Evolutionary conservation across 2,113 vertebrate genomes (phyloP), one percentile per base, ranked within the genome.

Genomic region (Ahaetulla prasina): DNA sequence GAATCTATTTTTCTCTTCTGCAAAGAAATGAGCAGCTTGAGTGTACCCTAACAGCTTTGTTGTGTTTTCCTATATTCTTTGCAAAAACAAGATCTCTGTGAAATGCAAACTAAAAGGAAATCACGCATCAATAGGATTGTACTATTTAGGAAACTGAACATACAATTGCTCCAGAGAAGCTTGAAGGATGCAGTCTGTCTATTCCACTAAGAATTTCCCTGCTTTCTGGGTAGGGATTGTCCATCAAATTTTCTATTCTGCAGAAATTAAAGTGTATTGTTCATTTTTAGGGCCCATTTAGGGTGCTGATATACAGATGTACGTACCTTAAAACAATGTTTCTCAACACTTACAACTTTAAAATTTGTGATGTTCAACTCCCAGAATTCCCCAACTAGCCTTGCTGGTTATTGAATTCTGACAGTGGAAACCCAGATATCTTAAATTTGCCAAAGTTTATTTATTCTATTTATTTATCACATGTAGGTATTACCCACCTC

Each of bases 1-100:
- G 23, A 88, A n/a, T 74, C 49, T 43, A 9, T 87, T 43, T 74
- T 45, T 80, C 25, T 52, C 16, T 74, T 88, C 49, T 22, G 16
- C 39, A 45, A 39, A 25, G 49, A 80, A 92, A 80, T 74, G 86
- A 92, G 60, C 91, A 92, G 91, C 91, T 92, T 92, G 86, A 92
- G 57, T 92, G 91, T 88, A 55, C 53, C 12, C 91, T 88, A 60
- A 92, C 91, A 92, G 86, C 35, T 92, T 88, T 92, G 91, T 74
- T 92, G 35, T 80, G 86, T 88, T 92, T 92, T 74, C 57, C 49
- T 74, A 53, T 43, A 50, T 88, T 88, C 49, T 74, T 88, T 80
- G 60, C 47, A 68, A 88, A 92, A 88, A 92, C 57, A 74, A 68
- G 86, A 92, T 88, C 49, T 39, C 49, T 88, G 60, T 54, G 35